These are phyloP conservation scores for Maccullochella peelii DNA, from an alignment of 2,113 vertebrate genomes.

Conservation along the genomic window DNA sequence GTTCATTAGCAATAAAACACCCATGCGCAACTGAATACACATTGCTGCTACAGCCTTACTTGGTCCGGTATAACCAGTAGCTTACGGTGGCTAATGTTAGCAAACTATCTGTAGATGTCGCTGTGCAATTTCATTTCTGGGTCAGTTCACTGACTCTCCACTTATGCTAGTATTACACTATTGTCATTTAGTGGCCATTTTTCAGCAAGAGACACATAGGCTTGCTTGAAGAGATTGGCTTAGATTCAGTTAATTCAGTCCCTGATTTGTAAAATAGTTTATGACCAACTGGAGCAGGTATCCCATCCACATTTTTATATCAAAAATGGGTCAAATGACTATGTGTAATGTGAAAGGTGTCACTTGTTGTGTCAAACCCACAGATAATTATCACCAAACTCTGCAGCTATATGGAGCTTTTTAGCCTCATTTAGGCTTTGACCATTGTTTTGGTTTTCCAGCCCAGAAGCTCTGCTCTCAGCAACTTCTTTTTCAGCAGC, in stretches of 20 bases:
- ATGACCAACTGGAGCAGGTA: not conserved
- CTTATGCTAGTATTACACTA: not conserved
- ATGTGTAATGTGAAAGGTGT: not conserved
- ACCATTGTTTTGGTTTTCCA: not conserved
- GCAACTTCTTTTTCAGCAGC: too few relatives aligned
- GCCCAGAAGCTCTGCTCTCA: too few relatives aligned
- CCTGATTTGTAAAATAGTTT: not conserved
- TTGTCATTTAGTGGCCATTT: not conserved
- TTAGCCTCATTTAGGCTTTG: not conserved
- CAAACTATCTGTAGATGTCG: not conserved
- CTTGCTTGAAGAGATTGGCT: too few relatives aligned
- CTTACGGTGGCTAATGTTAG: not conserved
- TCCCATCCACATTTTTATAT: not conserved
- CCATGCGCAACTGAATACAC: not conserved
- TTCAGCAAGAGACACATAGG: not conserved
- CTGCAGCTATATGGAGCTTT: not conserved
- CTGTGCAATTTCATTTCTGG: not conserved
- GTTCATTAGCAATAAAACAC: not conserved
- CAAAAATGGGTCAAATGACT: too few relatives aligned
- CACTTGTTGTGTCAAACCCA: not conserved
- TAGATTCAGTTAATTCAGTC: not conserved
- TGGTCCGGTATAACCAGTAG: not conserved
- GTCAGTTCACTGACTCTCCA: not conserved
- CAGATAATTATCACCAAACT: not conserved
- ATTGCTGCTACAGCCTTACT: not conserved